Conservation (phyloP, 2,888 invertebrate genomes). For the Toxonevra muliebris region DNA sequence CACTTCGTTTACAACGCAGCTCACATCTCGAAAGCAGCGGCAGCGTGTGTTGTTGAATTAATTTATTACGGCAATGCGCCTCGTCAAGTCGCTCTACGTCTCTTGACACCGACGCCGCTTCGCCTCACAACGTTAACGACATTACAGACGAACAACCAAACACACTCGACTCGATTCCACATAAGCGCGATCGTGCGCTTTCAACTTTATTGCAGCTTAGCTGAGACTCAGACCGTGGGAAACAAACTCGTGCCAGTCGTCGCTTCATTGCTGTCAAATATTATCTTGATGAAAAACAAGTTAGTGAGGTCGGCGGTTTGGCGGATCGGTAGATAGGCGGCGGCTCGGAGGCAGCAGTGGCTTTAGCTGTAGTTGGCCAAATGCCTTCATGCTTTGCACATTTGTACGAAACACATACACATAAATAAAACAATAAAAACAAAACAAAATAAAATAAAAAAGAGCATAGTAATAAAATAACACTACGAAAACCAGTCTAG, state of each 20-base stretch:
- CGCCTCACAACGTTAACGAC: slow-evolving; percentile 1
- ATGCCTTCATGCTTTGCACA: slow-evolving; percentile 30
- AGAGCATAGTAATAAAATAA: no score
- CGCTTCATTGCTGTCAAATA: slow-evolving; percentile 64
- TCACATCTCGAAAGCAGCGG: neutral
- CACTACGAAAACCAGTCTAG: slow-evolving; percentile 21
- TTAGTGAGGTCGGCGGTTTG: slow-evolving; percentile 39
- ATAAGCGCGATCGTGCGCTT: slow-evolving; percentile 53
- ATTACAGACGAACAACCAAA: neutral
- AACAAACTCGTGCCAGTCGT: slow-evolving; percentile 65
- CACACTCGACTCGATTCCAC: slow-evolving; percentile 43
- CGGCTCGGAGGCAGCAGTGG: slow-evolving; percentile 16
- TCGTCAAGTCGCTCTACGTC: slow-evolving; percentile 31
- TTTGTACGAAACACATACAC: slow-evolving; percentile 15
- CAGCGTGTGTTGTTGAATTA: slow-evolving; percentile 57
- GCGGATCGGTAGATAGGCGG: slow-evolving; percentile 36
- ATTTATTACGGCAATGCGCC: slow-evolving; percentile 52
- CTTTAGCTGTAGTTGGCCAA: slow-evolving; percentile 29
- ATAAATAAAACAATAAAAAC: slow-evolving; percentile 17
- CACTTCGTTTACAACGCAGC: slow-evolving; percentile 5
- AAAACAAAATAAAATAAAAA: slow-evolving; percentile 12
- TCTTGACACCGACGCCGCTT: slow-evolving; percentile 15
- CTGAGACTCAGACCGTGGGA: slow-evolving; percentile 61
- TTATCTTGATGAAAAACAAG: slow-evolving; percentile 62
- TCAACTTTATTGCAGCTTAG: slow-evolving; percentile 46